Evolutionary conservation across 2,797 vertebrate species (phyloP), one percentile per base, ranked within the genome.

Genomic region (Fistularia tabacaria): DNA sequence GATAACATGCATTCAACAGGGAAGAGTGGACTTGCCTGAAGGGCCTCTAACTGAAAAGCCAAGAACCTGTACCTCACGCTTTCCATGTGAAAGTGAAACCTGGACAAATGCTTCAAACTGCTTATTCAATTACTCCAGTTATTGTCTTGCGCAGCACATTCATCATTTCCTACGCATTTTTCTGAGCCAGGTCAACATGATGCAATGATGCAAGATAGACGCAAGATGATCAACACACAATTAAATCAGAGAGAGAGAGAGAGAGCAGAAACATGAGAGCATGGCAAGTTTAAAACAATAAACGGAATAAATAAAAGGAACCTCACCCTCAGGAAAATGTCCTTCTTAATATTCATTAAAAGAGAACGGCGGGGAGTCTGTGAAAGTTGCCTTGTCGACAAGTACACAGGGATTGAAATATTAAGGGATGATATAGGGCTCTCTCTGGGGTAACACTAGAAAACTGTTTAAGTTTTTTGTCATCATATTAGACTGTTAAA

Each of bases 291-390:
- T 75, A 57, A 75, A 85, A 85, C 73, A 84, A 86, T 82, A 77
- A 84, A 88, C 59, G 63, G 80, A 87, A 86, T 79, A 84, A 81
- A 83, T 82, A 83, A 85, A 82, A 57, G 64, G 73, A 60, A 60
- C 65, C 67, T 81, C 70, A 79, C 79, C 80, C 81, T 76, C 68
- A 85, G 81, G 83, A 85, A 83, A 85, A 82, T 82, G 82, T 87
- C 73, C 72, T 62, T 78, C 82, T 86, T 80, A 83, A 85, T 84
- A 84, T 85, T 86, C 82, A 88, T 85, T 83, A 86, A 74, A 67
- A 59, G 60, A 15, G 68, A 80, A 73, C 68, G 54, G 68, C 41
- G 25, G 81, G 78, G 74, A 82, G 77, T 79, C 76, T 66, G 71
- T 65, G 74, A 75, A 73, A 74, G 68, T 69, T 70, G 59, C 52